Evolutionary conservation across 2,113 vertebrate species (phyloP), one percentile per base, ranked within the genome.

Genomic region (Smithornis capensis): DNA sequence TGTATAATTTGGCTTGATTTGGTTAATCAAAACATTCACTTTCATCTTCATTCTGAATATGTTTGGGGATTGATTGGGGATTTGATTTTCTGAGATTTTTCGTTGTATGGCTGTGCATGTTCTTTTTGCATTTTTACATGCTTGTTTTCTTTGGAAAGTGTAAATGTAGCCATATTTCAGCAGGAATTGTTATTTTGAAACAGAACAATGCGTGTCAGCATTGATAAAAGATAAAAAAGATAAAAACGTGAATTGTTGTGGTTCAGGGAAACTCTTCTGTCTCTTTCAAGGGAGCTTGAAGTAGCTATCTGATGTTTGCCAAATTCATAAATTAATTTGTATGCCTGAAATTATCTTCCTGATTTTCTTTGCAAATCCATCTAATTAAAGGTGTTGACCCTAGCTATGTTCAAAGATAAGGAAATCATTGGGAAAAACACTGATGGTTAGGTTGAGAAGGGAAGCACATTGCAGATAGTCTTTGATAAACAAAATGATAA

Each of bases 71-170:
- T 40, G 8, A 13, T 9, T 85, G 7, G 4, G 8, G 3, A 2
- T 19, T 52, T 18, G 9, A 0, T 6, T 11, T 70, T 52, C 31
- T 22, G 14, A 12, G 4, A 6, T 7, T 10, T 35, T 9, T 50
- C 55, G 7, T 45, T 59, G 5, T 11, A 65, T 59, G 69, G 6
- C 8, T 35, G 6, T 2, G 5, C 14, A 8, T 2, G 2, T 3
- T 40, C 37, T 38, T 52, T 59, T 38, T 68, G 2, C 0, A 56
- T 28, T 1, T 45, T 88, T 76, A 4, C 5, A 14, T 67, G 5
- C 6, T 63, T 71, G 1, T 59, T 75, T 82, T 8, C 7, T 31
- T 60, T 87, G 24, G 8, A 84, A 87, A 65, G 9, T 64, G 22
- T 31, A 44, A 87, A 38, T 16, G 16, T n/a, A 76, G 19, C 6